Conservation (phyloP, 2,113 vertebrate species). For the Prolemur simus region DNA sequence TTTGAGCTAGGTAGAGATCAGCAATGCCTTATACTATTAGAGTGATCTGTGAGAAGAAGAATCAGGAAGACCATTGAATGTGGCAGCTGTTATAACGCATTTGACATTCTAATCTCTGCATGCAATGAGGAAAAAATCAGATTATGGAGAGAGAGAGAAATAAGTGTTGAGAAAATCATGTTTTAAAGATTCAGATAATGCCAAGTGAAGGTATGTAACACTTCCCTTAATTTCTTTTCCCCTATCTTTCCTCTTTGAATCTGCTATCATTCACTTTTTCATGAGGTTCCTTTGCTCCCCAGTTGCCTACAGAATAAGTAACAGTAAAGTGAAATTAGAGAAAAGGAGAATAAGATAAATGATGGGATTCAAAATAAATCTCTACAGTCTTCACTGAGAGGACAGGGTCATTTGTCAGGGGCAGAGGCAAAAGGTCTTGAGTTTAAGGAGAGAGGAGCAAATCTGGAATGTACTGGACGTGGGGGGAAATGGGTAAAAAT, state of each 20-base stretch:
- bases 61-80: background rate
- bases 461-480: background rate
- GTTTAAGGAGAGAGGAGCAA: background rate
- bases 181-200: background rate
- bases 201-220: background rate
- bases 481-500: background rate
- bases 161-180: background rate
- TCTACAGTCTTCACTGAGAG: background rate
- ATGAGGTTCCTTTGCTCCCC: background rate
- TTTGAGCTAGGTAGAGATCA: background rate
- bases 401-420: background rate
- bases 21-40: background rate
- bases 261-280: background rate
- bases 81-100: background rate
- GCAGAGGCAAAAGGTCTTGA: background rate
- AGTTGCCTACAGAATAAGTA: background rate
- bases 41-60: background rate
- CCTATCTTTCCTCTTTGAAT: background rate
- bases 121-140: background rate
- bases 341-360: background rate
- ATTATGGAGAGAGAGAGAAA: background rate
- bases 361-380: background rate
- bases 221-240: background rate
- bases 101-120: background rate
- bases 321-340: background rate